Percentiles rank a stretch among this genome's conserved stretches.
phyloP scores from a whole-genome alignment of 64 coral and sea anemone species.

The Montipora foliosa region DNA sequence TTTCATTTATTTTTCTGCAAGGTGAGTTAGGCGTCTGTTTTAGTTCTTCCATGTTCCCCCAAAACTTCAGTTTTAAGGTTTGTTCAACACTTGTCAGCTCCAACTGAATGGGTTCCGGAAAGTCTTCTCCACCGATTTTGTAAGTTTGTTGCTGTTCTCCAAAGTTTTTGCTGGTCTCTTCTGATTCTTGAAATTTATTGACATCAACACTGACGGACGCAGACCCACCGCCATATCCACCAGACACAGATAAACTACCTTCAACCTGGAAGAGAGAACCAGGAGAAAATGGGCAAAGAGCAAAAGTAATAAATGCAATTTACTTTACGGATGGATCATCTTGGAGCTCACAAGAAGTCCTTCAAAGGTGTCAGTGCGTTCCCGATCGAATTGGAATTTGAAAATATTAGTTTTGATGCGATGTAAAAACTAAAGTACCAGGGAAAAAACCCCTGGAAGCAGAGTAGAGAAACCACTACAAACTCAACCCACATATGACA shows the following conservation, averaged over 20 bases:
- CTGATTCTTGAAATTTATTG: slow-evolving; percentile 26
- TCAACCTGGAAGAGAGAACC: background rate
- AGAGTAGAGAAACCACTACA: no score
- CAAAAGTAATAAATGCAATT: no score
- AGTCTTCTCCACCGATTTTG: slow-evolving; percentile 4
- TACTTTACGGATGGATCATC: no score
- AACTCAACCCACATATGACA: no score
- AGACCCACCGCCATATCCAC: background rate
- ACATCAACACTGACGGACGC: slow-evolving; percentile 36
- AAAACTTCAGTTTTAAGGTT: slow-evolving; percentile 3
- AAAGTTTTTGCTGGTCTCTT: slow-evolving; percentile 33
- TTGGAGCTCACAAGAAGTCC: no score
- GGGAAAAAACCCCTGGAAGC: no score
- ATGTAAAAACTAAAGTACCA: no score
- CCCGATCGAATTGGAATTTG: no score
- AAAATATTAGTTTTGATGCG: no score
- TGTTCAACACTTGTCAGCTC: slow-evolving; percentile 7
- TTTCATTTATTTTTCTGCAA: background rate
- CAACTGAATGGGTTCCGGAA: slow-evolving; percentile 43
- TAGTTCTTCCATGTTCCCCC: background rate
- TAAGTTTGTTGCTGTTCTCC: slow-evolving; percentile 18
- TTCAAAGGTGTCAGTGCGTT: no score
- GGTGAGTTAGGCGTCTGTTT: background rate
- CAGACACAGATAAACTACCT: slow-evolving; percentile 31
- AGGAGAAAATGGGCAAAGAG: no score